Evolutionary conservation across 1,140 invertebrate genomes (phyloP), one percentile per base, ranked within the genome.

Genomic region (Polyergus mexicanus): DNA sequence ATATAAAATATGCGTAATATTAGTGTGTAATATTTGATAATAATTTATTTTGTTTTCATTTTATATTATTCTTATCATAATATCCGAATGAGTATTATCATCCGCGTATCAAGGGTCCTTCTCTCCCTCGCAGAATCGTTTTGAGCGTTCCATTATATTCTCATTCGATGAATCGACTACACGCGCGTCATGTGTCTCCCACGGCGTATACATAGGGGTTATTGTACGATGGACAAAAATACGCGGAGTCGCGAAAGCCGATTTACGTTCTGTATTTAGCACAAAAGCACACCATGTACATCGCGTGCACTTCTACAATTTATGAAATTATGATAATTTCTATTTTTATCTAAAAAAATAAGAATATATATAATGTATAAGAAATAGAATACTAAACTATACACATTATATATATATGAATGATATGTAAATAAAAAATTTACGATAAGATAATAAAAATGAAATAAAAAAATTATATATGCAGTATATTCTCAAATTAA

Each of bases 221-320:
- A 88, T 78, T 78, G 88, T 47, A 88, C 88, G 62, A 38, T 11
- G 25, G 87, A 86, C 84, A 89, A 86, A 89, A 89, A 89, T 89
- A 89, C 76, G 41, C 16, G 87, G 44, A 76, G 87, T 85, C 87
- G 84, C 51, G 63, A 81, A 89, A 88, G 51, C 77, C 66, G 87
- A 89, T 89, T 89, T 89, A 89, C 77, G 77, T 38, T 65, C 87
- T 58, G 60, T 56, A 86, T 89, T 89, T 89, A 86, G 87, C 65
- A 69, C 86, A 65, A 68, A 78, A 71, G 76, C 62, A 66, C 25
- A 60, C 38, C 68, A 60, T 51, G 75, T 78, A 62, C 28, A 56
- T 47, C 28, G 60, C 58, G 10, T 54, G 13, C 8, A 25, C 8
- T 8, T 74, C 25, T 47, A 38, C 47, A 32, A 38, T 54, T 56